These are phyloP conservation scores for Uloborus plumipes DNA, from an alignment of 2,888 invertebrate species.

Conservation along the genomic window DNA sequence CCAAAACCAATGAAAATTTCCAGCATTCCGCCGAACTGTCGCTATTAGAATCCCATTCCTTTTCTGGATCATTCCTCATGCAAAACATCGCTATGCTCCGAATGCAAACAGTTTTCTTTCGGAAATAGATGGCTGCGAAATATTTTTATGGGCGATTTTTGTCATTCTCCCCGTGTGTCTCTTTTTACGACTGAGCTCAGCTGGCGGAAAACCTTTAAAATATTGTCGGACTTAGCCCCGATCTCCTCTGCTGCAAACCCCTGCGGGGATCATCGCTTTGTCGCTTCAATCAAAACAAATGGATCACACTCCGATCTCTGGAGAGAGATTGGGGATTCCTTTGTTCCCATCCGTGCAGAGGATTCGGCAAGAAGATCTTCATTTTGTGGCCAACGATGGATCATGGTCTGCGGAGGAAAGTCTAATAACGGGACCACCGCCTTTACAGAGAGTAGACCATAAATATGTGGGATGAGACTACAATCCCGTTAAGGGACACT, in stretches of 20 bases:
- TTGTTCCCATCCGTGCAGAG: not conserved
- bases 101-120: constrained; percentile 49
- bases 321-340: constrained; percentile 43
- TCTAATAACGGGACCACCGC: constrained; percentile 3
- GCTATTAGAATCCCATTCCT: too few relatives aligned
- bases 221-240: constrained; percentile 59
- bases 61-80: too few relatives aligned
- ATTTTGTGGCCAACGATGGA: constrained; percentile 1
- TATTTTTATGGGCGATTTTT: constrained; percentile 63
- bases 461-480: constrained; percentile 1
- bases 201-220: constrained; percentile 59
- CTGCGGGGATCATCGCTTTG: constrained; percentile 58
- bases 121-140: constrained; percentile 45
- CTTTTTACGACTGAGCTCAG: constrained; percentile 63
- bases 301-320: constrained; percentile 47
- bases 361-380: constrained; percentile 4
- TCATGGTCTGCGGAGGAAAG: not conserved
- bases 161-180: constrained; percentile 55
- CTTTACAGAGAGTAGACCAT: constrained; percentile 1
- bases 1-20: too few relatives aligned
- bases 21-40: too few relatives aligned
- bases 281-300: constrained; percentile 63
- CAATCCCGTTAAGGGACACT: too few relatives aligned
- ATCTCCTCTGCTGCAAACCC: constrained; percentile 29
- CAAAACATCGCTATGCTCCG: constrained; percentile 25